Base-by-base conservation (phyloP, 2,888 invertebrate species). In the Heterodera filipjevi region DNA sequence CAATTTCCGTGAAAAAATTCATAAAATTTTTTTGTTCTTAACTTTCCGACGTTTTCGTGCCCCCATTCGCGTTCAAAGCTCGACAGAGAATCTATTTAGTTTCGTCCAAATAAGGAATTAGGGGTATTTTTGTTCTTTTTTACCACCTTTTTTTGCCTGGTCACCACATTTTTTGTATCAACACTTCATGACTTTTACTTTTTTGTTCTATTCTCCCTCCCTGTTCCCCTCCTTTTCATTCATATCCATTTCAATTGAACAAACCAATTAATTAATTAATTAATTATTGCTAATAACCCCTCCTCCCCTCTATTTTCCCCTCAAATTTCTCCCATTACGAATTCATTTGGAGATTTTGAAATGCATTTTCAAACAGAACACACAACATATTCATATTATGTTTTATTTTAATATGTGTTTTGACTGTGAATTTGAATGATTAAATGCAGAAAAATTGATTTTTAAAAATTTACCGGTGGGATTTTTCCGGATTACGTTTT, bases 361-460 rank as follows among this genome's bases (percentile, higher is more conserved):
- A 27, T 3, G 19, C 10, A 19, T n/a, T 59, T 59, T 59, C 10
- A 19, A 27, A 39, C 39, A 39, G 39, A 22, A 27, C 27, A 49
- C 19, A 49, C 49, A 49, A 19, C 39, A 49, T 39, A 39, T 39
- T 39, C 39, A 39, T 39, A 3, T 49, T 49, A 49, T 59, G 27
- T 49, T 49, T 19, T 59, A 10, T 59, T 59, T 59, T 27, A n/a
- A 22, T 27, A 49, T 49, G 14, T 49, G 14, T 59, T 27, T 59
- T 59, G 59, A 59, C 59, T 59, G 59, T 59, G 59, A 59, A 59
- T 59, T 59, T 27, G 27, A 59, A 59, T 27, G 59, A 22, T 59
- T 59, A 22, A 59, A 10, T 59, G 59, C 19, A 59, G 59, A 59
- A 59, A 59, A 59, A 59, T 39, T 39, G 39, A 39, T 39, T n/a